Evolutionary conservation across 64 coral and sea anemone genomes (phyloP), one percentile per base, ranked within the genome.

Genomic region (Trachythela sp.): DNA sequence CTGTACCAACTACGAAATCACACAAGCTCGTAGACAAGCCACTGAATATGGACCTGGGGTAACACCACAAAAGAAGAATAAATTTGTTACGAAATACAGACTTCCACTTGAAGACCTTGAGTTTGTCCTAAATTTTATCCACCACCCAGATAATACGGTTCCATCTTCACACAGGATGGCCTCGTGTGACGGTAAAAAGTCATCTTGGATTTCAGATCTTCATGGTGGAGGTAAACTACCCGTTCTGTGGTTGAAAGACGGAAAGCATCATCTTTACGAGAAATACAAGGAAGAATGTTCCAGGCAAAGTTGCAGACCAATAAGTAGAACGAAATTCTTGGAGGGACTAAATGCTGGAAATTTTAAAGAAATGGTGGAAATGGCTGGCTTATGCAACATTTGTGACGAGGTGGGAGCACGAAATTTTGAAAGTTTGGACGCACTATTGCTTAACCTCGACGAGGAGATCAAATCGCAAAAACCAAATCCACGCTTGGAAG

Each of bases 161-260:
- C 39, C 76, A 48, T 92, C 91, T 26, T 93, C 83, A 15, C 60
- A 93, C 41, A 84, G 64, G 56, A 89, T 48, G 3, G 87, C 48
- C 29, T 84, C 83, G 30, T 89, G 87, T 37, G 58, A 52, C 9
- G 83, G 92, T 4, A 64, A 72, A 75, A 89, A 85, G 10, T 54
- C 59, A 77, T 86, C 84, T 4, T 89, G 88, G 84, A n/a, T 94
- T 37, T 89, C 87, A 71, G 84, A 90, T 15, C 15, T 89, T 6
- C 10, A 67, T 72, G 33, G 38, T 85, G 34, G 54, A 39, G 84
- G 54, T n/a, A 84, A 77, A 89, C 91, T 89, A 54, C 91, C 39
- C n/a, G 91, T 93, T 56, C 39, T 60, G 59, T 80, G 75, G 80
- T 48, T 87, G 36, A 94, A 90, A 72, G 80, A 94, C 40, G 83